Base-by-base conservation (phyloP, 2,888 invertebrate species). In the Agrochola circellaris region DNA sequence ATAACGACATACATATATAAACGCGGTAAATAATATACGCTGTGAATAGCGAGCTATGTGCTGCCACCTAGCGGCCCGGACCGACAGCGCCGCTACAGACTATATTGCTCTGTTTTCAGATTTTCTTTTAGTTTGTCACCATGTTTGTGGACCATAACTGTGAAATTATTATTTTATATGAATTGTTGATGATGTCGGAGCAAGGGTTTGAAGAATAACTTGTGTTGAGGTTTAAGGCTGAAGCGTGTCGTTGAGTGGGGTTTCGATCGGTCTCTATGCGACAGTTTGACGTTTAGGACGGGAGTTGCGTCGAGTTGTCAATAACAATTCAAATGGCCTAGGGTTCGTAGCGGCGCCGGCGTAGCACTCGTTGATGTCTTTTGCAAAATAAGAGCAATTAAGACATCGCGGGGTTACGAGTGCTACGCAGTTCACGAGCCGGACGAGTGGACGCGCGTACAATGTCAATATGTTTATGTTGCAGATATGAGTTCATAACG, bases 1-100 rank as follows among this genome's bases (percentile, higher is more conserved):
- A 96, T 96, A 96, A 96, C 95, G 91, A 94, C 93, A 93, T 93
- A 95, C 92, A 94, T 94, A 95, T 91, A 94, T 94, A 95, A 93
- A 93, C 93, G 92, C 90, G 91, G 96, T 96, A 96, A 94, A 96
- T 96, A 95, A 96, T 96, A 95, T 96, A 96, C 95, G 93, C 92
- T 92, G 93, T 93, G 96, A 96, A 95, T 95, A 96, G 94, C 94
- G 92, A 92, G 93, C 94, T 95, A 93, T 95, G 95, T 96, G 96
- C 95, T 95, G 96, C 96, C 96, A 96, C 96, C 96, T 96, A 96
- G 96, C 94, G 95, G 92, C 89, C 92, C 90, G 90, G 92, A 92
- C 92, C 91, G 89, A 91, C 91, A 89, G 86, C 88, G 90, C 84
- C 89, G 86, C 91, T 93, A 93, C 93, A 94, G 94, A 93, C 90